Evolutionary conservation across 2,797 vertebrate species (phyloP).

Genomic region (Monodelphis domestica): DNA sequence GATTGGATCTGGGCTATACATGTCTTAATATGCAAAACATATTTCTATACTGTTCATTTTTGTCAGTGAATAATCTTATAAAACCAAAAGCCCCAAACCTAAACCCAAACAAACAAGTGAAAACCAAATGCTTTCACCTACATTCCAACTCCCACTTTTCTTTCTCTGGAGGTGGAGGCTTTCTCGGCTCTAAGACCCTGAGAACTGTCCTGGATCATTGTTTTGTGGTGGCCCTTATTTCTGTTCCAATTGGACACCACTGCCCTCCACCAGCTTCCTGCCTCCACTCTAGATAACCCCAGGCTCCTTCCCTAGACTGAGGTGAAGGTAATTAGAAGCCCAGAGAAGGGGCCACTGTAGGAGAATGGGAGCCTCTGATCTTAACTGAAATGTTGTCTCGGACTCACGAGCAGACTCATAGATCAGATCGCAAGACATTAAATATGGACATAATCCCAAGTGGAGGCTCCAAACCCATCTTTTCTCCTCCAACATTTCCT

Average conservation of each 20-base stretch:
- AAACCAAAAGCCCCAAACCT: too few species aligned
- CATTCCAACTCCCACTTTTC: too few species aligned
- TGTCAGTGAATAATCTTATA: too few species aligned
- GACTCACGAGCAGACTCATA: not conserved
- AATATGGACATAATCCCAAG: not conserved
- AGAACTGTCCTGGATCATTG: not conserved
- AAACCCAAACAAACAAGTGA: too few species aligned
- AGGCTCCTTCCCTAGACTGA: not conserved
- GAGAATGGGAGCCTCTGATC: not conserved
- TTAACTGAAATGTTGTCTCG: not conserved
- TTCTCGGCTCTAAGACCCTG: not conserved
- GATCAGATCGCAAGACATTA: not conserved
- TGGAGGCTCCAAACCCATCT: not conserved
- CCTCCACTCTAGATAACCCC: not conserved
- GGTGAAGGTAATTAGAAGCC: not conserved
- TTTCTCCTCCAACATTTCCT: not conserved
- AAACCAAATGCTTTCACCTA: too few species aligned
- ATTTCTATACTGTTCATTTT: too few species aligned
- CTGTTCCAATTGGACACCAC: not conserved
- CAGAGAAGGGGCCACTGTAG: not conserved
- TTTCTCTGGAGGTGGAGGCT: too few species aligned
- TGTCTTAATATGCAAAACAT: too few species aligned
- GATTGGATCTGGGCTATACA: too few species aligned
- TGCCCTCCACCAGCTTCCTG: not conserved
- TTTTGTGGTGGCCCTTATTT: too few species aligned